Percentiles rank a stretch among this genome's conserved stretches.
Evolutionary conservation across 2,888 invertebrate species (phyloP).

Genomic region (Pantelozetes paolii): DNA sequence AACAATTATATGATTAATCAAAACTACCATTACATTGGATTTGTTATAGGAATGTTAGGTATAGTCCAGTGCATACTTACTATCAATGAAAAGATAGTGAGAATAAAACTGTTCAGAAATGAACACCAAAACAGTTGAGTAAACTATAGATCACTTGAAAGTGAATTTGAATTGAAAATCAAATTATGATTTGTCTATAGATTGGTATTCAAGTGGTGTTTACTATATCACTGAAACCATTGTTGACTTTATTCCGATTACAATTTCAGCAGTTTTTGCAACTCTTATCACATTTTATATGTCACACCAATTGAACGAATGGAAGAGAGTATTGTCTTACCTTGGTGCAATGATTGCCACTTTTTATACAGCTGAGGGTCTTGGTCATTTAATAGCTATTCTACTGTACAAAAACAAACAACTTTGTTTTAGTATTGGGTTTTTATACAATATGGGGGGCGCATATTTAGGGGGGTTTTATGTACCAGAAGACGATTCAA

Average conservation of each 20-base stretch:
- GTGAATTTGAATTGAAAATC: too few relatives aligned
- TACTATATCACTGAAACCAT: not conserved
- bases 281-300: not conserved
- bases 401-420: not conserved
- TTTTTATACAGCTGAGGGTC: not conserved
- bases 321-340: not conserved
- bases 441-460: too few relatives aligned
- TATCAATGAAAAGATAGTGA: not conserved
- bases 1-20: not conserved
- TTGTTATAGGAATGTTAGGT: too few relatives aligned
- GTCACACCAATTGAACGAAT: not conserved
- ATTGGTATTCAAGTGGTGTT: not conserved
- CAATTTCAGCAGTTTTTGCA: not conserved
- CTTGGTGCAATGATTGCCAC: not conserved
- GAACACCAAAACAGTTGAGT: conserved; percentile 11
- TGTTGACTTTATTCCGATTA: not conserved
- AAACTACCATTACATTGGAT: too few relatives aligned
- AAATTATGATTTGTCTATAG: not conserved
- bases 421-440: too few relatives aligned
- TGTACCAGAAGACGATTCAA: too few relatives aligned
- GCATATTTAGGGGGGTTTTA: too few relatives aligned
- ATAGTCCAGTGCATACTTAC: not conserved
- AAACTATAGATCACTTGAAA: not conserved
- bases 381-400: not conserved
- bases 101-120: not conserved